phyloP scores from a whole-genome alignment of 2,113 vertebrate species.

The Mormyrus iriodes region DNA sequence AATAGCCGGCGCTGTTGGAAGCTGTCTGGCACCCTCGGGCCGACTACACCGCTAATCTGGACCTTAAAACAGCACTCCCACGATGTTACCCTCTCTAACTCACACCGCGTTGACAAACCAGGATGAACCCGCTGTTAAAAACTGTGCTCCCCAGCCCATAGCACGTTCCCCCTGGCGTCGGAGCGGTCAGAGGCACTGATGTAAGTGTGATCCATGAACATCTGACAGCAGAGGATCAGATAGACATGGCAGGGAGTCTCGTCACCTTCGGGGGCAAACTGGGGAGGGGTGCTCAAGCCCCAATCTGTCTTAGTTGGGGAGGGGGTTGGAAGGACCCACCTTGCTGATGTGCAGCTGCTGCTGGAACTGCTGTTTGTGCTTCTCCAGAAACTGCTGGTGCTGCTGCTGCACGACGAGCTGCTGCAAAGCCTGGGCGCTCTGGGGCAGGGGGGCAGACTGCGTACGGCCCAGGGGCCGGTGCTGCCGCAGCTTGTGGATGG shows the following conservation, averaged over 20 bases:
- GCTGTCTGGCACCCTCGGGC: background rate
- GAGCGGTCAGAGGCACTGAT: background rate
- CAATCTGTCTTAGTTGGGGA: slow-evolving; percentile 32
- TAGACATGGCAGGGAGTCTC: background rate
- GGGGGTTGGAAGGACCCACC: slow-evolving; percentile 62
- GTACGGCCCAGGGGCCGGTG: slow-evolving; percentile 92
- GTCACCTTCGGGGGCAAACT: background rate
- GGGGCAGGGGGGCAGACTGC: slow-evolving; percentile 91
- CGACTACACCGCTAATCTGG: background rate
- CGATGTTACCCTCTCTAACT: background rate
- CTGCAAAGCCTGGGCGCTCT: slow-evolving; percentile 89
- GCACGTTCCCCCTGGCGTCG: background rate
- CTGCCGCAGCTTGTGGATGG: slow-evolving; percentile 88
- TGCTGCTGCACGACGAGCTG: slow-evolving; percentile 97
- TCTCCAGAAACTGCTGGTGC: slow-evolving; percentile 98
- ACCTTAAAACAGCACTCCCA: background rate
- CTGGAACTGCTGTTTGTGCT: slow-evolving; percentile 90
- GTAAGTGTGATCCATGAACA: background rate
- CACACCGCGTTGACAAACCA: background rate
- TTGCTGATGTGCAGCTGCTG: slow-evolving; percentile 93
- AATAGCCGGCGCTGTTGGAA: background rate
- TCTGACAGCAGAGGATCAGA: background rate
- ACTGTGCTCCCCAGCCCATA: background rate
- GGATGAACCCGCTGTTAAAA: background rate
- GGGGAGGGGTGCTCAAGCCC: background rate